Base-by-base conservation (phyloP, 2,113 vertebrate genomes). In the Thryonomys swinderianus region DNA sequence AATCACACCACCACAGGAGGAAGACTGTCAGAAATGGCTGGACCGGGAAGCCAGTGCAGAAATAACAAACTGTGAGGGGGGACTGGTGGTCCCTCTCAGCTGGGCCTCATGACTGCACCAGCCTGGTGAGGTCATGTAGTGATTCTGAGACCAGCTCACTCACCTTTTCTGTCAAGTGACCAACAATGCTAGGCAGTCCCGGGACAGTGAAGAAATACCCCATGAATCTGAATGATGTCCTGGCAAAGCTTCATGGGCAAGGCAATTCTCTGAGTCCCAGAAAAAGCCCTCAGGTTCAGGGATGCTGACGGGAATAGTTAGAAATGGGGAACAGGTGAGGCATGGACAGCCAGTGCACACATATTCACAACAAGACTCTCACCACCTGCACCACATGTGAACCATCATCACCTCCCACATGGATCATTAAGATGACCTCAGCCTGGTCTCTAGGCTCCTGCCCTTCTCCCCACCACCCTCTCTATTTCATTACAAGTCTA, bases 261-360 rank as follows among this genome's bases (percentile, higher is more conserved):
- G 8, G 13, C 37, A 23, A 48, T 32, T 10, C 40, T 87, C 61
- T 34, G 27, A 32, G 51, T 5, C 64, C 34, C 57, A 85, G n/a
- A 21, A 21, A 37, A 91, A 80, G 34, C 30, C 14, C 12, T 67
- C 7, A 14, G 73, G 59, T 9, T 34, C 45, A 21, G 20, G 59
- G 34, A 53, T 14, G 12, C 13, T 84, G 20, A 64, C 0, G 8
- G 2, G 6, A 12, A 40, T 16, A 76, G 32, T 37, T 32, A 64
- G 61, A 55, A 45, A 21, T 11, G 2, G 0, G 30, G 27, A 25
- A 20, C 0, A 18, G 9, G 25, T 0, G 3, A 59, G 42, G 11
- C 45, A 17, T 5, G 7, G 53, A 20, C 1, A 20, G 25, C 23
- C 45, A 1, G 8, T 1, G 0, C 4, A 14, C 40, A 48, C 4